phyloP scores from a whole-genome alignment of 2,888 invertebrate genomes.

The Chaetoderma sp. region DNA sequence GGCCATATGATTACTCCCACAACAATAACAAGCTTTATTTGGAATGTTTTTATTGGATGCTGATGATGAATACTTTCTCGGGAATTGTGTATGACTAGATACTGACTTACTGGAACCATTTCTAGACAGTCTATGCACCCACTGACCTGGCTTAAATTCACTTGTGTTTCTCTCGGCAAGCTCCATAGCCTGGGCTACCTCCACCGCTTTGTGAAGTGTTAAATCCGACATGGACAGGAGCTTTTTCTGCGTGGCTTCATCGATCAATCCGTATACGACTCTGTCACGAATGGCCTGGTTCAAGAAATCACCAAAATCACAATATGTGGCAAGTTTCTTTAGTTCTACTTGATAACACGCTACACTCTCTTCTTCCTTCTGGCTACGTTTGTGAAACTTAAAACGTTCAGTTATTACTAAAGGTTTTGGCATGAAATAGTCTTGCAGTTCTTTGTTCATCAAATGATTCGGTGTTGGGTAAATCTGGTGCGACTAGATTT shows the following conservation, averaged over 20 bases:
- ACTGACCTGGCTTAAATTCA: constrained; percentile 16
- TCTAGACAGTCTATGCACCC: no score
- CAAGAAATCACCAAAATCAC: constrained; percentile 25
- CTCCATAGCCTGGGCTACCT: constrained; percentile 32
- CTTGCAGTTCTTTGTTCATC: constrained; percentile 17
- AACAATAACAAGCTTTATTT: no score
- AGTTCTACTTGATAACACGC: constrained; percentile 19
- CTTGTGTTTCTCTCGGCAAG: constrained; percentile 21
- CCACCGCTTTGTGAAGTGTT: constrained; percentile 14
- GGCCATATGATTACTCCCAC: no score
- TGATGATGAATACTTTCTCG: no score
- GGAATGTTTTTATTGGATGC: no score
- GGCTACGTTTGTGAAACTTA: constrained; percentile 8
- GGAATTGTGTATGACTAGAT: no score
- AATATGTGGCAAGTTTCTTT: constrained; percentile 26
- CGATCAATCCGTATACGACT: constrained; percentile 34
- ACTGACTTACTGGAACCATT: no score
- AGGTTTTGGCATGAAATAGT: constrained; percentile 28
- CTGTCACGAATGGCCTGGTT: constrained; percentile 31
- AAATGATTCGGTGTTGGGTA: constrained; percentile 30
- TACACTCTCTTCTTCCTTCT: background rate
- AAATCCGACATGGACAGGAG: constrained; percentile 20
- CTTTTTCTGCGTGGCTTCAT: constrained; percentile 19
- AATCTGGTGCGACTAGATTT: constrained; percentile 21
- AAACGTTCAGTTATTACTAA: constrained; percentile 32